Evolutionary conservation across 2,113 vertebrate species (phyloP).

Genomic region (Cricetomys ansorgei): DNA sequence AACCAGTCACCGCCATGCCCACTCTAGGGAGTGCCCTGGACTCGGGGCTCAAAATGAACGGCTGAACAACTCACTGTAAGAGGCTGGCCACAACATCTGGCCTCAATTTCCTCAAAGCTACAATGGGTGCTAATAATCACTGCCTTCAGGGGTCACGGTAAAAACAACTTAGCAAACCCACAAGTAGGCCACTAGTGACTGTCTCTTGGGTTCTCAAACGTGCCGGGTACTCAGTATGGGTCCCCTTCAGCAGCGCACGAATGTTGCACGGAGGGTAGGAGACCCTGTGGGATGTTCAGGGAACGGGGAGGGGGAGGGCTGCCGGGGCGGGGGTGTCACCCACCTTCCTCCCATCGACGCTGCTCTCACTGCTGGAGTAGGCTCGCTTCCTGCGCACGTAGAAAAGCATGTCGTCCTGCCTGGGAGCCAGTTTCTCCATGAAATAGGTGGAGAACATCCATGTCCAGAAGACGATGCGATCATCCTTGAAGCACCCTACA

Average conservation of each 20-base stretch:
- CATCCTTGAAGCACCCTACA: conserved; percentile 96
- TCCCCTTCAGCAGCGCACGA: accelerated
- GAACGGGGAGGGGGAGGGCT: accelerated
- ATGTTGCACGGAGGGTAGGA: background rate
- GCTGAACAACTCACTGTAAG: background rate
- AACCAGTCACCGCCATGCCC: background rate
- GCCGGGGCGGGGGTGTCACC: background rate
- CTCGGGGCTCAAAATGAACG: background rate
- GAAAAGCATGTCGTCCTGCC: conserved; percentile 98
- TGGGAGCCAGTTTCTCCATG: conserved; percentile 96
- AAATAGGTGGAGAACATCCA: conserved; percentile 99
- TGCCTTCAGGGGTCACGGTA: background rate
- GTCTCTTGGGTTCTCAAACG: accelerated
- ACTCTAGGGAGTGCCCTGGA: background rate
- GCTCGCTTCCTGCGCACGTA: conserved; percentile 94
- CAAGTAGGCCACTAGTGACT: accelerated
- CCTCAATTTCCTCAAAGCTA: background rate
- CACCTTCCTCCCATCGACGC: conserved; percentile 91
- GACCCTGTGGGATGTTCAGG: background rate
- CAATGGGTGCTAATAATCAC: accelerated
- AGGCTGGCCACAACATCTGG: accelerated
- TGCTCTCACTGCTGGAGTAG: conserved; percentile 85
- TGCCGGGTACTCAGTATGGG: accelerated
- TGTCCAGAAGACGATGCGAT: conserved; percentile 99
- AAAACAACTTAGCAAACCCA: background rate